These are phyloP conservation scores for Micropterix aruncella DNA, from an alignment of 2,888 invertebrate genomes.

Conservation along the genomic window DNA sequence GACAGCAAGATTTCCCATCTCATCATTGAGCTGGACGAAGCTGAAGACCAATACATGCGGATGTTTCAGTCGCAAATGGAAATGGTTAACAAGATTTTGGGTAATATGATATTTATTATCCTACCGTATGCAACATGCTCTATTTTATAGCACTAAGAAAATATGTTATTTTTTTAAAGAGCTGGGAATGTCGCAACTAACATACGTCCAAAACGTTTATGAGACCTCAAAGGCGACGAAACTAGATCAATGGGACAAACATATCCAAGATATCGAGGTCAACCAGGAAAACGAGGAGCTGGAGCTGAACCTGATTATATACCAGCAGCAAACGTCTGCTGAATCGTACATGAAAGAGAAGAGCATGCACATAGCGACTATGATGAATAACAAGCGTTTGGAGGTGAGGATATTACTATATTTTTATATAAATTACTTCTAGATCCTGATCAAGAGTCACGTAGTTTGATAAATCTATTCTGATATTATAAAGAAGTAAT, in stretches of 20 bases:
- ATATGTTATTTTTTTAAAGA: too few relatives aligned
- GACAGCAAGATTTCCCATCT: constrained; percentile 49
- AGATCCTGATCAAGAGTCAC: constrained; percentile 6
- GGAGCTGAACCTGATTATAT: constrained; percentile 42
- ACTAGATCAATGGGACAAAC: constrained; percentile 36
- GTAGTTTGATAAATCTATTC: neutral
- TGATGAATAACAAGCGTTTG: constrained; percentile 27
- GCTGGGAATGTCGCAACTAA: constrained; percentile 39
- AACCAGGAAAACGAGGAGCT: constrained; percentile 39
- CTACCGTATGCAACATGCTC: too few relatives aligned
- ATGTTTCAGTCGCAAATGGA: constrained; percentile 61
- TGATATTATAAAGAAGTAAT: too few relatives aligned
- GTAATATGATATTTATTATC: constrained; percentile 25
- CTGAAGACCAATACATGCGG: constrained; percentile 59
- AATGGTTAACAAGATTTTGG: constrained; percentile 51
- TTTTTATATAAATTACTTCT: too few relatives aligned
- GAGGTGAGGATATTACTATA: constrained; percentile 22
- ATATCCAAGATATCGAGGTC: constrained; percentile 35
- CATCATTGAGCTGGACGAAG: constrained; percentile 49
- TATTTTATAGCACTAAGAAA: too few relatives aligned
- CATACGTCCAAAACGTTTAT: constrained; percentile 39
- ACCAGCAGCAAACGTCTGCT: constrained; percentile 37
- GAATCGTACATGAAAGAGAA: constrained; percentile 19
- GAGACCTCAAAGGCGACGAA: constrained; percentile 39
- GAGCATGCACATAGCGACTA: constrained; percentile 22